Conservation (phyloP, 2,888 invertebrate species). For the Polymixis lichenea region DNA sequence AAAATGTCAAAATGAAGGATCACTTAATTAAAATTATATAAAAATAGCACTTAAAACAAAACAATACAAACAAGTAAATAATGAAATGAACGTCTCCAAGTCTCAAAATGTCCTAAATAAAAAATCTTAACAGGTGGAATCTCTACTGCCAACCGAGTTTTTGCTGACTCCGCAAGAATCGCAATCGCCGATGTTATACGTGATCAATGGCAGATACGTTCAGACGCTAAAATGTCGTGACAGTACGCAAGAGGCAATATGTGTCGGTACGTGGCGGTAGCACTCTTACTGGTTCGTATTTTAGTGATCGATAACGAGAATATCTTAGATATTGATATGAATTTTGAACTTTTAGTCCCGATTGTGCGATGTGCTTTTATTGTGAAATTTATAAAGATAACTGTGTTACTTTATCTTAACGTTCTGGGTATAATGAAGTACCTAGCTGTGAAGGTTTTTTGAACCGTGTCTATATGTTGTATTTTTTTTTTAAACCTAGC, state of each 20-base stretch:
- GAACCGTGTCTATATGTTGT: not conserved
- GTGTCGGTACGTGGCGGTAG: constrained; percentile 80
- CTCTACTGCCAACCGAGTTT: constrained; percentile 48
- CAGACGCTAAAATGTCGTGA: constrained; percentile 78
- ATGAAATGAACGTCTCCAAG: not conserved
- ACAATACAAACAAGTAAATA: not conserved
- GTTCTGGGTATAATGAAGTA: not conserved
- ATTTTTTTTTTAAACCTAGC: too few relatives aligned
- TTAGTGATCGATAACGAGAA: constrained; percentile 57
- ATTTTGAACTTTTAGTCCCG: constrained; percentile 7
- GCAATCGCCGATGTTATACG: constrained; percentile 70
- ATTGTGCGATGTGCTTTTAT: constrained; percentile 9
- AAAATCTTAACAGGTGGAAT: constrained; percentile 31
- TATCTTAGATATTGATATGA: constrained; percentile 23
- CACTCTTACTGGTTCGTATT: constrained; percentile 81
- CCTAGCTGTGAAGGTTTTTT: not conserved
- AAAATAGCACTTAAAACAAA: too few relatives aligned
- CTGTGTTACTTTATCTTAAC: not conserved
- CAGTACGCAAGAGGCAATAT: constrained; percentile 71
- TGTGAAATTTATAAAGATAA: constrained; percentile 17
- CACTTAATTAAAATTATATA: too few relatives aligned
- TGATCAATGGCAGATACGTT: constrained; percentile 68
- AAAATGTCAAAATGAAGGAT: too few relatives aligned
- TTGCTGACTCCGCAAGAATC: constrained; percentile 67
- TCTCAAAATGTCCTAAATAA: constrained; percentile 27